Evolutionary conservation across 1,140 invertebrate species (phyloP), one percentile per base, ranked within the genome.

Genomic region (Tyrophagus putrescentiae): DNA sequence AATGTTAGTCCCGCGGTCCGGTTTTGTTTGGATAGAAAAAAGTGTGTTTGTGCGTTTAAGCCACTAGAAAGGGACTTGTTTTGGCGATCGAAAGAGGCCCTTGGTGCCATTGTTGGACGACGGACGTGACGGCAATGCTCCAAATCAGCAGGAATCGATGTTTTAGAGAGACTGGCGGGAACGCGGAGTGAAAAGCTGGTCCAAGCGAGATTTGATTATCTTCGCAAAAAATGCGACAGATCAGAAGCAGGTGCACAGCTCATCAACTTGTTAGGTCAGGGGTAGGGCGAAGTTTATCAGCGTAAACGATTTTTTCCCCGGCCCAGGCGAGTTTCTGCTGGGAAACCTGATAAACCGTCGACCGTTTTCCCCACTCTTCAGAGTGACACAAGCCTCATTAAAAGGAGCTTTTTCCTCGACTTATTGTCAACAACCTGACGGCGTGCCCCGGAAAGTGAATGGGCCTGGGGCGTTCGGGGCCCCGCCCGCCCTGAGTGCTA

Each of bases 271-370:
- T 13, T 13, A 39, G 21, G 21, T 39, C 36, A 21, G 36, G 13
- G 13, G 36, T 13, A 21, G 21, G 36, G 21, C 13, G 13, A 13
- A 39, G 36, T 39, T 13, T 13, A 13, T 13, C 21, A 13, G 13
- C 36, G 21, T 39, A 39, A 21, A 39, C 36, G n/a, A 69, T 23
- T 54, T 68, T 65, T 1, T 60, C 65, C 2, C 41, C 0, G 4
- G 60, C n/a, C n/a, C n/a, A n/a, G n/a, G n/a, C n/a, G n/a, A n/a
- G n/a, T n/a, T n/a, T n/a, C n/a, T n/a, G n/a, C n/a, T n/a, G n/a
- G n/a, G n/a, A n/a, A n/a, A n/a, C n/a, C n/a, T n/a, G n/a, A n/a
- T n/a, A n/a, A n/a, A n/a, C n/a, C n/a, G n/a, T n/a, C n/a, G n/a
- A n/a, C n/a, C n/a, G n/a, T n/a, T n/a, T n/a, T n/a, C n/a, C n/a